Conservation (phyloP, 2,797 vertebrate genomes). For the Parambassis ranga region DNA sequence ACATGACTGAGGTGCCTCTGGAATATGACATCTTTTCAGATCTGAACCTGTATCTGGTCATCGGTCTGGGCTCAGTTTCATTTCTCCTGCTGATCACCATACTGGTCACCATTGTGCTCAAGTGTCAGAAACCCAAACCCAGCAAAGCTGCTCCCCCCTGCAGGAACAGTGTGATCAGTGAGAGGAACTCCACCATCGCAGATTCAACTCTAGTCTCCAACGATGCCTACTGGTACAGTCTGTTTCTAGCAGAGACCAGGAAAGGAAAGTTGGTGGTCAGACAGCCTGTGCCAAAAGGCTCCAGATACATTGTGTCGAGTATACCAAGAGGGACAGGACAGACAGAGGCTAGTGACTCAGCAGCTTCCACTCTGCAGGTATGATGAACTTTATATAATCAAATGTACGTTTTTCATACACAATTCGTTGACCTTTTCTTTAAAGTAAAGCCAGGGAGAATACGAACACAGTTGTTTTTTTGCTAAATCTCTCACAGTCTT, state of each 20-base stretch:
- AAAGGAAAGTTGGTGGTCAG: conserved; percentile 66
- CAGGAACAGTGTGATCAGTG: conserved; percentile 57
- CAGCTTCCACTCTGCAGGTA: background rate
- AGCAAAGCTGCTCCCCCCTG: conserved; percentile 47
- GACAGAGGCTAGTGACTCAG: conserved; percentile 46
- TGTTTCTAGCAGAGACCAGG: conserved; percentile 64
- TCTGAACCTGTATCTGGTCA: conserved; percentile 62
- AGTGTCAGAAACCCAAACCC: conserved; percentile 58
- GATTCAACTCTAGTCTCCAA: conserved; percentile 61
- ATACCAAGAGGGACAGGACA: conserved; percentile 57
- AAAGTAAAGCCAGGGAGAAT: no score
- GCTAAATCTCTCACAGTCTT: no score
- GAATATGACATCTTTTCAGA: conserved; percentile 66
- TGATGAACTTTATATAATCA: no score
- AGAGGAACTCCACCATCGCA: conserved; percentile 56
- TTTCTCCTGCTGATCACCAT: conserved; percentile 41
- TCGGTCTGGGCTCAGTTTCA: conserved; percentile 31
- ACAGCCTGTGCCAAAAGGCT: conserved; percentile 64
- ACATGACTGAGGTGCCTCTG: conserved; percentile 55
- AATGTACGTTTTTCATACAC: no score
- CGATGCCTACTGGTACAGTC: conserved; percentile 67
- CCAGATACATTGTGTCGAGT: conserved; percentile 70
- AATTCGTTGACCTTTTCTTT: no score
- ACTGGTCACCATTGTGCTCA: conserved; percentile 51
- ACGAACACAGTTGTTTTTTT: no score